Base-by-base conservation (phyloP, 2,113 vertebrate genomes). In the Lampris megalopsis region DNA sequence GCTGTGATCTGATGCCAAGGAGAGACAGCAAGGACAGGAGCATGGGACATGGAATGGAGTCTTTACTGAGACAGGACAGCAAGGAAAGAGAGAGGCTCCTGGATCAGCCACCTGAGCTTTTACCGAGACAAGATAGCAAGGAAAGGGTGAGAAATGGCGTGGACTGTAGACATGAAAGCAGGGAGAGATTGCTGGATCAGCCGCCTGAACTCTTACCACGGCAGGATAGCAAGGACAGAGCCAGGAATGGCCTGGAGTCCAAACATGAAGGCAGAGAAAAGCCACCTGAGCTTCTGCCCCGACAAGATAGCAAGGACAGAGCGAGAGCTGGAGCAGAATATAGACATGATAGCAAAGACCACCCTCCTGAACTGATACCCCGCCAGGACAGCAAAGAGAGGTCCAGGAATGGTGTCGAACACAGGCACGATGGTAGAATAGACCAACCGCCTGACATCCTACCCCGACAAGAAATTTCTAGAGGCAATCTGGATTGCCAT, bases 1-100 rank as follows among this genome's bases (percentile, higher is more conserved):
- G 89, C 47, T 90, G 91, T 42, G 93, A 94, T 11, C 61, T 91
- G n/a, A 77, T 92, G 65, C 49, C 67, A 5, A 86, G 92, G 71
- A 89, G 86, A 81, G 90, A 93, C 71, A 92, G 91, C 72, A 94
- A 92, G 79, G 93, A 94, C 65, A 77, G 90, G 38, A 82, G 56
- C 1, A 80, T 56, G 1, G 89, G 82, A 56, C 90, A 81, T 41
- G 83, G 69, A 59, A 59, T 76, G 61, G 93, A 93, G 71, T 59
- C 81, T 56, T 67, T 91, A 56, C 67, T 85, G 50, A 89, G 83
- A 67, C 87, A 82, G 75, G 91, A 92, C 64, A 88, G 85, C 71
- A 94, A 91, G 78, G 92, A 94, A 50, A 85, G 87, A 69, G 86
- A 88, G 10, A 80, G 89, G 59, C 77, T 90, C 37, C 67, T 88